phyloP scores from a whole-genome alignment of 2,797 vertebrate species.

The Vespertilio murinus region DNA sequence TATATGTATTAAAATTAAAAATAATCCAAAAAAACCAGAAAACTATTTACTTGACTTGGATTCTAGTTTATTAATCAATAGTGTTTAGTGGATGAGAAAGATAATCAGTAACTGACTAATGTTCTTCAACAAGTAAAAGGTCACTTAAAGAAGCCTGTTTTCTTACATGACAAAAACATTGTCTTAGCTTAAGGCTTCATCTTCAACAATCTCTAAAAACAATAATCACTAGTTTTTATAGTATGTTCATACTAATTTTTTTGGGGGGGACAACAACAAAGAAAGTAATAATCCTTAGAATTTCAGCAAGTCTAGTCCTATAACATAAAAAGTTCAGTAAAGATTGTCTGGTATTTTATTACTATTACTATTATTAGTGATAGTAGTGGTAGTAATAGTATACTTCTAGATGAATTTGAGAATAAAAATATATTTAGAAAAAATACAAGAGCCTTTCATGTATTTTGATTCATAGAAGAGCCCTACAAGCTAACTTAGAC shows the following conservation, averaged over 20 bases:
- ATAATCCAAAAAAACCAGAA: neutral
- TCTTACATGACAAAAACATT: neutral
- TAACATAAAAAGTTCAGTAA: neutral
- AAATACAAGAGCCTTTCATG: neutral
- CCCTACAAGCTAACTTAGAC: neutral
- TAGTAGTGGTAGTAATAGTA: neutral
- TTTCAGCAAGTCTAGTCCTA: neutral
- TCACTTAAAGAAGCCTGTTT: neutral
- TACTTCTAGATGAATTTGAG: neutral
- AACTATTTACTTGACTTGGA: neutral
- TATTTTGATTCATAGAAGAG: neutral
- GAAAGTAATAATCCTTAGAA: neutral
- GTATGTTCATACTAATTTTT: neutral
- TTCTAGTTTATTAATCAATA: conserved; percentile 33
- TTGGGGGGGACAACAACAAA: neutral
- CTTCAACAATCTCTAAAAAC: conserved; percentile 2
- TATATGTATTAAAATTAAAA: neutral
- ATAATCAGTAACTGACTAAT: neutral
- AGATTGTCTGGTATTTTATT: neutral
- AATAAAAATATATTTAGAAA: conserved; percentile 18
- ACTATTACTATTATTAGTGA: neutral
- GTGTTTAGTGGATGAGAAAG: neutral
- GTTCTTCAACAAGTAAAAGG: conserved; percentile 9
- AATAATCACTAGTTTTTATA: neutral
- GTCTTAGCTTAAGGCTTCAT: neutral